phyloP scores from a whole-genome alignment of 2,113 vertebrate genomes.

The Lathamus discolor region DNA sequence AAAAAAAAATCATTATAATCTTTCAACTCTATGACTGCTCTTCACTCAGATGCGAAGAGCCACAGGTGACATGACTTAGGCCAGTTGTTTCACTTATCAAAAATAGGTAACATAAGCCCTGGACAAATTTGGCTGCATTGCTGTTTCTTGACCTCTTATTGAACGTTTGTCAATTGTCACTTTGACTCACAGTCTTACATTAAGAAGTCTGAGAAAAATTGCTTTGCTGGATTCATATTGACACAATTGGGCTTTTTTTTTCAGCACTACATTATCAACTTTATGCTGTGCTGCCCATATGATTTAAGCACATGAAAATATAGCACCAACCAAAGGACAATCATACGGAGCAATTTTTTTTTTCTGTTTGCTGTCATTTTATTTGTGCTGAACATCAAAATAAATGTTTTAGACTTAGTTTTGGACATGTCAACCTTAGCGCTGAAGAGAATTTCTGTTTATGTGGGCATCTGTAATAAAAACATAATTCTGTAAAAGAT shows the following conservation, averaged over 20 bases:
- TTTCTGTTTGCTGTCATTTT: neutral
- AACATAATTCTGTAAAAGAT: neutral
- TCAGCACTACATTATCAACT: neutral
- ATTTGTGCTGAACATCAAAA: neutral
- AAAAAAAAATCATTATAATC: slow-evolving; percentile 39
- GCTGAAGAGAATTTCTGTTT: neutral
- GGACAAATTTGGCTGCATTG: slow-evolving; percentile 46
- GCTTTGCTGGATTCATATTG: slow-evolving; percentile 44
- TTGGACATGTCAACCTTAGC: neutral
- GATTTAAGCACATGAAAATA: slow-evolving; percentile 24
- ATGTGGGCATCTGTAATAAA: neutral
- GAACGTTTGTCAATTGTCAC: slow-evolving; percentile 53
- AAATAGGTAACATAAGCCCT: slow-evolving; percentile 62
- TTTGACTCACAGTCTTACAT: slow-evolving; percentile 55
- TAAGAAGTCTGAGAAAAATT: slow-evolving; percentile 55
- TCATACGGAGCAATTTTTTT: neutral
- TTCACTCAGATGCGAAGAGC: slow-evolving; percentile 26
- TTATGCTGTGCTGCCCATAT: neutral
- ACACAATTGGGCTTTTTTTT: neutral
- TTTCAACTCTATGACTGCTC: slow-evolving; percentile 16
- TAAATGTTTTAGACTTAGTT: neutral
- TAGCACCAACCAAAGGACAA: neutral
- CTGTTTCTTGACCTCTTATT: slow-evolving; percentile 66
- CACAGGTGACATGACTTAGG: slow-evolving; percentile 55
- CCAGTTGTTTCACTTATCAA: slow-evolving; percentile 67